Evolutionary conservation across 2,113 vertebrate species (phyloP), one percentile per base, ranked within the genome.

Genomic region (Cygnus atratus): DNA sequence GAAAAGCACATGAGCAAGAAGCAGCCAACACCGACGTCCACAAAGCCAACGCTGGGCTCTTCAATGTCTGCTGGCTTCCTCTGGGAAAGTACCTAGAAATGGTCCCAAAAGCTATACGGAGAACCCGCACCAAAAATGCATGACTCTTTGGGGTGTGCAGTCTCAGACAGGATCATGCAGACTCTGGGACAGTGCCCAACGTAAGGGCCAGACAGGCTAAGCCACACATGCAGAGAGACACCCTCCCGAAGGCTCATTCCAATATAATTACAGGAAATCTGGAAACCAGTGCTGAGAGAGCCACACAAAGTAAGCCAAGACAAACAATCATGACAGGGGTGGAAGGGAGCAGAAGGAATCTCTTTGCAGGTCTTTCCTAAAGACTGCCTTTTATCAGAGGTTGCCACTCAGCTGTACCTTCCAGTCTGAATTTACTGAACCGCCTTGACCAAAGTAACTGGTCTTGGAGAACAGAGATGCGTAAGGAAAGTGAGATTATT

Each of bases 1-100:
- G 94, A 98, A 96, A 98, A 96, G 97, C 95, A 98, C 72, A 85
- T 97, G 88, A 97, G 95, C 72, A 96, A 97, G 97, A 96, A 97
- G 97, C 92, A 97, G 96, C 54, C 96, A 96, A 92, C 92, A 97
- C 77, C 96, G 33, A 94, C 85, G 52, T 91, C 92, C 89, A 96
- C 93, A 96, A 96, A 82, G 95, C 87, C 92, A 97, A 59, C 73
- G 94, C 55, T 33, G 63, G 84, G 70, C 25, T 96, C 79, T 91
- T 95, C 61, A 11, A 29, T 62, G 39, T 4, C 72, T 44, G 57
- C 63, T 91, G 85, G 86, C 81, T 88, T 72, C 91, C 92, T 90
- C 87, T 59, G 44, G 71, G 70, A 86, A 90, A 31, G 33, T 48
- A 89, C 54, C 63, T 87, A 84, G 14, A 33, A 71, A 71, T 4